Percentiles rank a stretch among this genome's conserved stretches.
These are phyloP conservation scores for Drosophila sulfurigaster DNA, from an alignment of 1,140 invertebrate species.

Conservation along the genomic window DNA sequence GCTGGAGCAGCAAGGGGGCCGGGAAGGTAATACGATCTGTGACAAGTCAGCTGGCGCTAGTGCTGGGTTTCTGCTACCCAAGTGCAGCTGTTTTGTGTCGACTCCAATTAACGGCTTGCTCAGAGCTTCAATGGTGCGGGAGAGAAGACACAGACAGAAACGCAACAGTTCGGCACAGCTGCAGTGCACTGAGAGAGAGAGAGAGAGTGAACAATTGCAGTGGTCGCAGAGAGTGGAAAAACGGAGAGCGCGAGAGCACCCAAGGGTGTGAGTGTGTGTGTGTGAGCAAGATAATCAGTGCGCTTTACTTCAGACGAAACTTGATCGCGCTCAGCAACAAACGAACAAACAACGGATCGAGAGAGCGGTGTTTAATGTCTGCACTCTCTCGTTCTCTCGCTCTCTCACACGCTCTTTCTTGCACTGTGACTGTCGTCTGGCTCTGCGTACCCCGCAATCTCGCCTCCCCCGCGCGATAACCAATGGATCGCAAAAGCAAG, in stretches of 20 bases:
- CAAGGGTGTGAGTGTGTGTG: slow-evolving; percentile 20
- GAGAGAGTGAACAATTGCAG: background rate
- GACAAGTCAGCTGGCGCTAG: slow-evolving; percentile 77
- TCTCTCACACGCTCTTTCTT: slow-evolving; percentile 1
- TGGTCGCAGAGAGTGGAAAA: no score
- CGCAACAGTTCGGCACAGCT: slow-evolving; percentile 31
- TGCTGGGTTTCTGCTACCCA: slow-evolving; percentile 32
- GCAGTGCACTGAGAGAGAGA: slow-evolving; percentile 8
- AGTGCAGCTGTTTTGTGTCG: slow-evolving; percentile 72
- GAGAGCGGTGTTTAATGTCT: slow-evolving; percentile 31
- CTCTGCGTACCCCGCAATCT: background rate
- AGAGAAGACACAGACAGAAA: slow-evolving; percentile 19
- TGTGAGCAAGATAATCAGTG: slow-evolving; percentile 13
- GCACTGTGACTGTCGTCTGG: background rate
- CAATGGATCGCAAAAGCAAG: slow-evolving; percentile 7
- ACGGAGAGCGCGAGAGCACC: background rate
- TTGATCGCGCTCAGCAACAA: slow-evolving; percentile 60
- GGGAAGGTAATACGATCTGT: slow-evolving; percentile 62
- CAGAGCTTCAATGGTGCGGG: slow-evolving; percentile 40
- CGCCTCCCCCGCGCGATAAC: background rate
- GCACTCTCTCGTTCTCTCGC: background rate
- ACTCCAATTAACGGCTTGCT: slow-evolving; percentile 71
- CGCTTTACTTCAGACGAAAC: slow-evolving; percentile 52
- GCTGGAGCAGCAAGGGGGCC: background rate
- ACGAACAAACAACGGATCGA: background rate